These are phyloP conservation scores for Eremobia ochroleuca DNA, from an alignment of 2,888 invertebrate genomes.

Conservation along the genomic window DNA sequence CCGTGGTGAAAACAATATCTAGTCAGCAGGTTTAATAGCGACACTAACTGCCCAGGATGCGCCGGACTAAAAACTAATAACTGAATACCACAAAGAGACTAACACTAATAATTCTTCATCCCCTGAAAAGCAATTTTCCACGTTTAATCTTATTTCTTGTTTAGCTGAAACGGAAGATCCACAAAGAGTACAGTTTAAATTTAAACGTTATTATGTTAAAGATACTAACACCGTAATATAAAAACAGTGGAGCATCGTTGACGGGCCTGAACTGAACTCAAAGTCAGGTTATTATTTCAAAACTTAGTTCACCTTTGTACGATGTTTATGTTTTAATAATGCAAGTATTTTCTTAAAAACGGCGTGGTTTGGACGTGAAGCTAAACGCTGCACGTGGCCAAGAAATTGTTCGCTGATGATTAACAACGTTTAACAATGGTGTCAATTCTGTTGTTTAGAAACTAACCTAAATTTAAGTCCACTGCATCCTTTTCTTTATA, in stretches of 20 bases:
- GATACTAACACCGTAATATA: constrained; percentile 14
- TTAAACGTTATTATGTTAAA: constrained; percentile 9
- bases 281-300: constrained; percentile 46
- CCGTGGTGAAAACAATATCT: no score
- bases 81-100: neutral
- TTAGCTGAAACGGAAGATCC: constrained; percentile 14
- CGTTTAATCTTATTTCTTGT: constrained; percentile 12
- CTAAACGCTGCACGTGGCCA: neutral
- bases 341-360: constrained; percentile 14
- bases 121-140: constrained; percentile 18
- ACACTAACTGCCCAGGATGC: neutral
- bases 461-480: no score
- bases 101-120: neutral
- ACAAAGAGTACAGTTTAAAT: constrained; percentile 36
- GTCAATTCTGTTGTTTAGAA: no score
- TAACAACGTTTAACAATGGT: neutral
- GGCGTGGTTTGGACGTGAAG: constrained; percentile 20
- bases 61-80: neutral
- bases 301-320: constrained; percentile 32
- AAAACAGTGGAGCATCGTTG: constrained; percentile 22
- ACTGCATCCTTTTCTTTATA: no score
- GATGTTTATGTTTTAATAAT: constrained; percentile 37
- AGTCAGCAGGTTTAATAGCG: neutral
- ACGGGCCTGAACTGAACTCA: constrained; percentile 26
- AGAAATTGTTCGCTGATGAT: neutral